Evolutionary conservation across 2,888 invertebrate genomes (phyloP), one percentile per base, ranked within the genome.

Genomic region (Eucriotettix oculatus): DNA sequence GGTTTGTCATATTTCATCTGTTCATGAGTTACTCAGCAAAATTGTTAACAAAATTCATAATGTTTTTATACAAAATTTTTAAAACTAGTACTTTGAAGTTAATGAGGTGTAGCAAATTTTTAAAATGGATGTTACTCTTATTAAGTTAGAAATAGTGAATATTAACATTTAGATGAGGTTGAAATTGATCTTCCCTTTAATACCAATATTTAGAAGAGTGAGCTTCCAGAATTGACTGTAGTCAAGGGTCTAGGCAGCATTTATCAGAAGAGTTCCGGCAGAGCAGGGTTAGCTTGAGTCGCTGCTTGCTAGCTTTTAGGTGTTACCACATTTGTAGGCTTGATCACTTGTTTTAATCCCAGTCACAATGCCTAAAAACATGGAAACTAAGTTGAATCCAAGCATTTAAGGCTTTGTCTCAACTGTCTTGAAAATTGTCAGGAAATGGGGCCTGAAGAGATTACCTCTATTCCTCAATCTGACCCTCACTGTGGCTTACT

Each of bases 261-360:
- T 61, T 57, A 63, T 59, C 57, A 55, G 57, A 56, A 62, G 57
- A 60, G 64, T 63, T 63, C 59, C 64, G 62, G 62, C 62, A 61
- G 63, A 63, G 64, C 62, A 63, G 70, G 72, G 69, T 64, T 68
- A 72, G 72, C 72, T 72, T 71, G 71, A 72, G 72, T 74, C 73
- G 73, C 72, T 72, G 74, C 73, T 74, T 73, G 66, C 65, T 64
- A 62, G 65, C 66, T 65, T 69, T 70, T 74, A 73, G 72, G 72
- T 73, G 73, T 74, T 73, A 73, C 74, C 74, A 73, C 71, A 71
- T 69, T 55, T 70, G 70, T 66, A 61, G 64, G 63, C 63, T 64
- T 62, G 59, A 60, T 61, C 61, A 59, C 64, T 64, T 64, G 58
- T 62, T 62, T 62, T 63, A 59, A 60, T 59, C 61, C 61, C 61